Base-by-base conservation (phyloP, 2,888 invertebrate species). In the Adineta ricciae region DNA sequence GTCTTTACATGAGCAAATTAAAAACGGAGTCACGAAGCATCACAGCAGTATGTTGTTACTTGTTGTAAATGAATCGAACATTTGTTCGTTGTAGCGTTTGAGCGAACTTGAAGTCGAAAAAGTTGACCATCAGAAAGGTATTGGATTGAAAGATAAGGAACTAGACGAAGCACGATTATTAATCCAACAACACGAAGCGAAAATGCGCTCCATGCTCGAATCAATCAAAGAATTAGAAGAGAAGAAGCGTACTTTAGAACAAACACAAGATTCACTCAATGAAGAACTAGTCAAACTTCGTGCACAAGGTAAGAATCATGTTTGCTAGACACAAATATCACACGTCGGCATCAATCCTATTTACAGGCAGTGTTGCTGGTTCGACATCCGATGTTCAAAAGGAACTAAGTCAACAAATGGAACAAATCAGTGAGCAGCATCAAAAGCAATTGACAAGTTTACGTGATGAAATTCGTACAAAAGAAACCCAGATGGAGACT, bases 1-100 rank as follows among this genome's bases (percentile, higher is more conserved):
- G 98, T 32, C 93, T 99, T 83, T 97, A 96, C 91, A 96, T 99
- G 88, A 96, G 96, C 90, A 97, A 98, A 92, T 96, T 99, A 95
- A 98, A 98, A 92, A 96, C 96, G 84, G 99, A 99, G 91, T 96
- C 97, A 36, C 97, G 97, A 91, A 97, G 96, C 89, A 93, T 98
- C 88, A 95, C 96, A 84, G 89, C 87, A 32, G 88, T 83, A 50
- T 3, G 83, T 50, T 4, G 7, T 21, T 27, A n/a, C 1, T 27
- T 27, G 41, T 4, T 41, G 73, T 36, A 32, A 73, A 46, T 83
- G 5, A 5, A 46, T 46, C 46, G 54, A 32, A 27, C 50, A 83
- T 5, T 64, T 64, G 5, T 32, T 32, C 21, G 24, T 16, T 49
- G 21, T 49, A 83, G 83, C 49, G 52, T 83, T 83, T 83, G 50